Percentiles rank a stretch among this genome's conserved stretches.
phyloP scores from a whole-genome alignment of 1,140 invertebrate species.

The Zaprionus ghesquierei region DNA sequence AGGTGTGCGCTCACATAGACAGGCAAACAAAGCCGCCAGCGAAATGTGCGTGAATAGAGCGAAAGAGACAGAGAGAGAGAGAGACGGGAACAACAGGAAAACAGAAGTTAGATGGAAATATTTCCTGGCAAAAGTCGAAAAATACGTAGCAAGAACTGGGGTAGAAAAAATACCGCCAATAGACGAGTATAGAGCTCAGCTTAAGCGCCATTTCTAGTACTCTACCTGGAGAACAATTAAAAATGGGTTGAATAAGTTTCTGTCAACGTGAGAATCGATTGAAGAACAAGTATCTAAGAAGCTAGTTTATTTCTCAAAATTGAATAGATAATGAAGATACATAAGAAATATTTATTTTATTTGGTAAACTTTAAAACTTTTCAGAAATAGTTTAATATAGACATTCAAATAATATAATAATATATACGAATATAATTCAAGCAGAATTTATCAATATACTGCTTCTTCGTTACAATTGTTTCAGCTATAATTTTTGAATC shows the following conservation, averaged over 20 bases:
- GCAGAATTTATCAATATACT: too few relatives aligned
- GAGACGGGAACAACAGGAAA: conserved; percentile 11
- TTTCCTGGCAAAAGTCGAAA: conserved; percentile 10
- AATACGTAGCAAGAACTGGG: neutral
- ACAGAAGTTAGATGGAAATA: neutral
- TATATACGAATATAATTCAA: too few relatives aligned
- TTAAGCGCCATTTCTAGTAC: neutral
- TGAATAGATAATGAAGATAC: too few relatives aligned
- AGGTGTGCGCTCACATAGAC: conserved; percentile 1
- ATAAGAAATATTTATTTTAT: too few relatives aligned
- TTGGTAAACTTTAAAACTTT: too few relatives aligned
- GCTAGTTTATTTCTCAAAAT: too few relatives aligned
- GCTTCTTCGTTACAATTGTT: too few relatives aligned
- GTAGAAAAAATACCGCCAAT: neutral
- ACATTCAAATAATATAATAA: too few relatives aligned
- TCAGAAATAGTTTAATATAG: too few relatives aligned
- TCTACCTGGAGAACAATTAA: neutral
- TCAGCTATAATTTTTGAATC: too few relatives aligned
- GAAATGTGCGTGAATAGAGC: conserved; percentile 61
- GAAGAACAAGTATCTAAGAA: too few relatives aligned
- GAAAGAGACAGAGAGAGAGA: conserved; percentile 12
- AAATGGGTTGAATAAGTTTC: neutral
- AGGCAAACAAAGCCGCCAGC: conserved; percentile 37
- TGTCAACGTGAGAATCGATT: too few relatives aligned
- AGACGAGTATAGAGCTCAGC: neutral